These are phyloP conservation scores for Manacus vitellinus DNA, from an alignment of 2,113 vertebrate species.

Conservation along the genomic window DNA sequence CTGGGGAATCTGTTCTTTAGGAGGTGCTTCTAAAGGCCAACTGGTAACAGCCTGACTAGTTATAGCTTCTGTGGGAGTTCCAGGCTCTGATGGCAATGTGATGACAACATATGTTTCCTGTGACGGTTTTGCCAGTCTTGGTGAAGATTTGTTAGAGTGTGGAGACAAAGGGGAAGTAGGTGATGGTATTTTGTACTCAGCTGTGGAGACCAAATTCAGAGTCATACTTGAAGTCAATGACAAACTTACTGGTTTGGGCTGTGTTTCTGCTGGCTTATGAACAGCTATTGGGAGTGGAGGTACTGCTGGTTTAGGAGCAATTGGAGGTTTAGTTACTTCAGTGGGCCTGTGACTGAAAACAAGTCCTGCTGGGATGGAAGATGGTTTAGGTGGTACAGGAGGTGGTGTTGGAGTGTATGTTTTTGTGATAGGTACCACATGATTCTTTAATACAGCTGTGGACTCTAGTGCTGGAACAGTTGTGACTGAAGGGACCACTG, in stretches of 20 bases:
- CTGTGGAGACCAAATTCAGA: conserved; percentile 84
- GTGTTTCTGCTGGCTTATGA: conserved; percentile 79
- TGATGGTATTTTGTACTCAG: conserved; percentile 86
- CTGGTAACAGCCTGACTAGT: conserved; percentile 83
- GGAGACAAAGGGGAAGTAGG: conserved; percentile 94
- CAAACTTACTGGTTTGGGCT: conserved; percentile 82
- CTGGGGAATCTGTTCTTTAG: conserved; percentile 75
- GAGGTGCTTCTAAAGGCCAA: conserved; percentile 77
- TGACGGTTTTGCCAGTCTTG: conserved; percentile 85
- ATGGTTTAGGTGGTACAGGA: conserved; percentile 93
- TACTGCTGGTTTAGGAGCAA: conserved; percentile 85
- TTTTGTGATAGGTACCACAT: conserved; percentile 75
- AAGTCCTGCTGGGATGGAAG: conserved; percentile 88
- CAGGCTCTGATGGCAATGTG: conserved; percentile 94
- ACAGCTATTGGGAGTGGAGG: conserved; percentile 76
- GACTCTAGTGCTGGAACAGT: conserved; percentile 60
- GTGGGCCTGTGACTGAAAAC: conserved; percentile 87
- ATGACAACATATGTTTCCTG: conserved; percentile 95
- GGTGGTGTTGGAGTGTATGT: conserved; percentile 81
- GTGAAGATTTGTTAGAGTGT: conserved; percentile 83
- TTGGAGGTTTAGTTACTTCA: conserved; percentile 87
- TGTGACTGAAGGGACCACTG: conserved; percentile 18
- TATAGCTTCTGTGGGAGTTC: conserved; percentile 89
- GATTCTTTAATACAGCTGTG: conserved; percentile 65
- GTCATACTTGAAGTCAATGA: conserved; percentile 82